Percentiles rank a stretch among this genome's conserved stretches.
These are phyloP conservation scores for Dallia pectoralis DNA, from an alignment of 2,797 vertebrate species.

Conservation along the genomic window DNA sequence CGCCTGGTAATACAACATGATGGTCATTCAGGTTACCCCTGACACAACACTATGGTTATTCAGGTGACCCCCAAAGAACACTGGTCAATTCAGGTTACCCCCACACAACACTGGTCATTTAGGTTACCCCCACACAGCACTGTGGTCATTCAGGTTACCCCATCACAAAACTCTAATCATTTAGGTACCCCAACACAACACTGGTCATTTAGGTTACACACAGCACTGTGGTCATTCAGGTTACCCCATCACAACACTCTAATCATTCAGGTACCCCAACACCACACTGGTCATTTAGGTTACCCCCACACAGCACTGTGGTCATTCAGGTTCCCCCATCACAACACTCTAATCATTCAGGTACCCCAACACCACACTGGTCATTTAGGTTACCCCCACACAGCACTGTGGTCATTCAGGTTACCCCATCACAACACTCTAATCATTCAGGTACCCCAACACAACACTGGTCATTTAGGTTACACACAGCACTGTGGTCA, in stretches of 20 bases:
- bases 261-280: not conserved
- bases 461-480: not conserved
- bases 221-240: not conserved
- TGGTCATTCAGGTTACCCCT: constrained; percentile 14
- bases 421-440: not conserved
- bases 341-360: not conserved
- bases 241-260: not conserved
- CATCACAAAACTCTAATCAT: not conserved
- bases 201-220: not conserved
- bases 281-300: not conserved
- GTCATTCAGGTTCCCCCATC: not conserved
- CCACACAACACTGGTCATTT: not conserved
- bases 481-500: not conserved
- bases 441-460: too few species aligned
- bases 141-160: too few species aligned
- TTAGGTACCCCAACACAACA: not conserved
- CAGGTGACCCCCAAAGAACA: too few species aligned
- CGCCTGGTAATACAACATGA: constrained; percentile 68
- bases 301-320: not conserved
- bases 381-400: not conserved
- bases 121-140: not conserved
- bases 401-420: not conserved
- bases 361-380: not conserved
- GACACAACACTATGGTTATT: not conserved
- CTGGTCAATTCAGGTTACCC: not conserved